Conservation (phyloP, 1,140 invertebrate species). For the Asbolus verrucosus region DNA sequence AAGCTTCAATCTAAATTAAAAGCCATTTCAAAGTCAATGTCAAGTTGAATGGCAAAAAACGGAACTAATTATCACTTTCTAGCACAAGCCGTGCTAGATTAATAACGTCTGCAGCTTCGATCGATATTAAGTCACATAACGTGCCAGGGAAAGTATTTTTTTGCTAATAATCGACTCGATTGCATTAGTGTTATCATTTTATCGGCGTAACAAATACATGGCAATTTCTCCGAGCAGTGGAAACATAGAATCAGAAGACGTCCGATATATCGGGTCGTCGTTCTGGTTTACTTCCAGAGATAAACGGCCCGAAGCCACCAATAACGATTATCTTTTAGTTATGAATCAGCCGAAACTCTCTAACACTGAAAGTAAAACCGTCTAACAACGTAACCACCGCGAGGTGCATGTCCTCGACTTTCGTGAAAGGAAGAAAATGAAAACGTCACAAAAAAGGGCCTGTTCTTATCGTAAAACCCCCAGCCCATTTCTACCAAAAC, state of each 20-base stretch:
- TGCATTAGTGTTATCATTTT: neutral
- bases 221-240: constrained; percentile 17
- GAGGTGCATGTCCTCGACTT: no score
- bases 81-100: neutral
- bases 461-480: no score
- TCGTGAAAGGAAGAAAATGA: no score
- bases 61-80: constrained; percentile 39
- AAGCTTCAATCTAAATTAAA: no score
- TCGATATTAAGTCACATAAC: constrained; percentile 31
- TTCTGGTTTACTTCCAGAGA: constrained; percentile 44
- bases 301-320: neutral
- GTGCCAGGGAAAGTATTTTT: constrained; percentile 25
- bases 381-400: neutral
- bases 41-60: neutral
- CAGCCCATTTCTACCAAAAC: no score
- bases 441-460: no score
- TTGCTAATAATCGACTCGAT: constrained; percentile 6
- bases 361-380: no score
- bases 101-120: constrained; percentile 10
- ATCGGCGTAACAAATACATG: constrained; percentile 28
- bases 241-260: constrained; percentile 17
- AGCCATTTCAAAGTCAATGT: constrained; percentile 18
- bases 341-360: no score
- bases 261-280: constrained; percentile 37
- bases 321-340: neutral